Base-by-base conservation (phyloP, 2,888 invertebrate genomes). In the Trachelus tabidus region DNA sequence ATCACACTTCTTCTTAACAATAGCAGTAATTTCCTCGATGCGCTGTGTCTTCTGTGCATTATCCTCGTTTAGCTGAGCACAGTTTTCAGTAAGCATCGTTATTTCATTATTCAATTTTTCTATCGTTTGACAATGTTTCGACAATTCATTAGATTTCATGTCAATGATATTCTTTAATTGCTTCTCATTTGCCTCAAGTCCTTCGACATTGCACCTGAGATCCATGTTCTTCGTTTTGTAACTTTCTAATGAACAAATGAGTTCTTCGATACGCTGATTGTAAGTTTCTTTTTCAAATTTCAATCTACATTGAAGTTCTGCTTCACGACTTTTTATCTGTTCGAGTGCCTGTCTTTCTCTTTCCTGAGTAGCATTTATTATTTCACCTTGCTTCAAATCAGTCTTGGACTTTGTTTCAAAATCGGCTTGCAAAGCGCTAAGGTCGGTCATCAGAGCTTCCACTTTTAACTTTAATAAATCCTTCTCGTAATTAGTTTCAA, bases 101-200 rank as follows among this genome's bases (percentile, higher is more conserved):
- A 92, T 88, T 85, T 93, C 91, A 34, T 87, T 88, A 68, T 92
- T 91, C 35, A 93, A 82, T 76, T 91, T 92, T 3, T 86, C 83
- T 73, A 92, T 90, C 79, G 92, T 92, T 11, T 89, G 86, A 79
- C 88, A 89, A 31, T 92, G 89, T 12, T 88, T 91, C 11, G 88
- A 87, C 69, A 88, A 85, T 69, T 93, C 92, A 76, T 89, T 91
- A 0, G 78, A 80, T 68, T 87, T 89, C 30, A 86, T 77, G 12
- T 88, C 86, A 2, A 89, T 83, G 9, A 85, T 92, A 83, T 81
- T 93, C 84, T 85, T 92, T 88, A 79, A 77, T 75, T 81, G 91
- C 83, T 82, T 90, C 37, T 90, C 87, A 34, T 87, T 89, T 0
- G 79, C 82, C 77, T 88, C 87, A 3, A 88, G 82, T 12, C 85